Evolutionary conservation across 1,140 invertebrate species (phyloP), one percentile per base, ranked within the genome.

Genomic region (Chrysomallon squamiferum): DNA sequence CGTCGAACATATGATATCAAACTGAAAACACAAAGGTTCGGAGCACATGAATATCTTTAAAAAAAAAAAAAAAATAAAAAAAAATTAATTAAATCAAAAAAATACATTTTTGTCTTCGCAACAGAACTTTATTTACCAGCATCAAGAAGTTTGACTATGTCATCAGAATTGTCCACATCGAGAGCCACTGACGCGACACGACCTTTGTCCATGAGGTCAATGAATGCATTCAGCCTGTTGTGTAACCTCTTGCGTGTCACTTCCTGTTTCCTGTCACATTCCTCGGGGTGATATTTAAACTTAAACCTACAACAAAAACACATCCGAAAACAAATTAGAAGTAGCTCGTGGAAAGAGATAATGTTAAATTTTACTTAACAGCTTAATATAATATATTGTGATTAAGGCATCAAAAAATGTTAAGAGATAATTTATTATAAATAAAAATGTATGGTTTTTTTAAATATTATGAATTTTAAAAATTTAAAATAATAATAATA

Each of bases 261-360:
- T 32, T 95, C 92, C 86, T 94, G 95, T 45, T 93, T 88, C 85
- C 94, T 96, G 7, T 93, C 89, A 59, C 93, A 95, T 78, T 98
- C 96, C 86, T 98, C 96, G 4, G 97, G 97, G 87, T 99, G 96
- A 84, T 99, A 99, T 87, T 99, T 99, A 69, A 94, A 91, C 86
- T 97, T 96, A 88, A 99, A 99, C 97, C 97, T 99, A 57, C 9
- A 45, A 62, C n/a, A 35, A 22, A n/a, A n/a, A n/a, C n/a, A n/a
- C n/a, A n/a, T n/a, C n/a, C n/a, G n/a, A 60, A 43, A 22, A 47
- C 30, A 65, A 38, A 20, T 18, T 3, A 66, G 7, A 60, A 43
- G 59, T 32, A 15, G 22, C 2, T 25, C n/a, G 2, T 33, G 32
- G 30, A 18, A 69, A 18, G 49, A 3, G 38, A 27, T 54, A 27